Conservation (phyloP, 2,797 vertebrate species). For the Threskiornis aethiopicus region DNA sequence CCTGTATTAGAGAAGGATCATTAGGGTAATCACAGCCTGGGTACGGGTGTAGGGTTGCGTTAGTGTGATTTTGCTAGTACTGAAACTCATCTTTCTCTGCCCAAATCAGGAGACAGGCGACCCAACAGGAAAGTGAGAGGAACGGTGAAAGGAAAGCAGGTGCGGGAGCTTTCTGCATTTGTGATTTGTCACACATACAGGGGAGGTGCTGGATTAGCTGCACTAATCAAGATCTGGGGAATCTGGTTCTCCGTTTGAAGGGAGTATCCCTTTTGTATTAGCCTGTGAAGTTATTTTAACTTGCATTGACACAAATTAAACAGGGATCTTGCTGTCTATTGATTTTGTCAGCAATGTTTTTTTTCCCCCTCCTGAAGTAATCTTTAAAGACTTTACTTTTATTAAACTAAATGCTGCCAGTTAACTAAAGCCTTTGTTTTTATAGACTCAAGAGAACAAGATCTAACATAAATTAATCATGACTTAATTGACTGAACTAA, state of each 20-base stretch:
- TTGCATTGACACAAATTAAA: slow-evolving; percentile 60
- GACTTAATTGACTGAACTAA: slow-evolving; percentile 82
- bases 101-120: not conserved
- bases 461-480: slow-evolving; percentile 80
- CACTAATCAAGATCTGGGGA: not conserved
- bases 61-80: not conserved
- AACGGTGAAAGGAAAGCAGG: not conserved
- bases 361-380: slow-evolving; percentile 29
- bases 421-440: slow-evolving; percentile 75
- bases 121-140: not conserved
- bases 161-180: not conserved
- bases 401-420: slow-evolving; percentile 73
- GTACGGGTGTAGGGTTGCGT: not conserved
- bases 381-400: slow-evolving; percentile 74
- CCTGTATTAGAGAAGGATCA: not conserved
- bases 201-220: not conserved
- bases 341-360: slow-evolving; percentile 55
- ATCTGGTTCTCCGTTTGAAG: not conserved
- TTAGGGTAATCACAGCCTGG: slow-evolving; percentile 1
- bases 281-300: slow-evolving; percentile 32
- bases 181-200: not conserved
- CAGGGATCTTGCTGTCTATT: slow-evolving; percentile 53
- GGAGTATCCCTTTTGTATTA: not conserved
- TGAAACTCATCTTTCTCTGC: not conserved
- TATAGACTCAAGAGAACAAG: slow-evolving; percentile 69